Conservation (phyloP, 2,888 invertebrate species). For the Drosophila austrosaltans region DNA sequence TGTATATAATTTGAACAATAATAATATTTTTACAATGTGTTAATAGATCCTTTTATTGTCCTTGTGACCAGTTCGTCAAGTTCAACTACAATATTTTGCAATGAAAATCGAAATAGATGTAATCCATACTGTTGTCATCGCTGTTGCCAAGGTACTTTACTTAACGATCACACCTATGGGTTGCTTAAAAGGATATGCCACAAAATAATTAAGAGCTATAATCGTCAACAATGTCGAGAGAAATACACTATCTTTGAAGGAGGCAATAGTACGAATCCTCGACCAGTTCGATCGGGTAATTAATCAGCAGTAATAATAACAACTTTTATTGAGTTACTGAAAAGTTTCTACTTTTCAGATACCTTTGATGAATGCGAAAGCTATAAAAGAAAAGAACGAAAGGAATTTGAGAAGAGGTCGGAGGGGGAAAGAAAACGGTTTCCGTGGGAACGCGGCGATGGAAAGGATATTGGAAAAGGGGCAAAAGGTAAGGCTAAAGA, state of each 20-base stretch:
- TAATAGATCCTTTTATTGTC: background rate
- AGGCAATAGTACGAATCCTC: slow-evolving; percentile 62
- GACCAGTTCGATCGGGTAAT: slow-evolving; percentile 25
- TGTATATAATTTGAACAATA: background rate
- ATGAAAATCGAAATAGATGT: slow-evolving; percentile 47
- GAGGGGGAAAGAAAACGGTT: slow-evolving; percentile 4
- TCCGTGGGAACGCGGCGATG: background rate
- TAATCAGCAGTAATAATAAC: background rate
- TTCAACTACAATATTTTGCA: slow-evolving; percentile 56
- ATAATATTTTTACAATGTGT: background rate
- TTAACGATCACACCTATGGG: slow-evolving; percentile 71
- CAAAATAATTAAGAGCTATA: slow-evolving; percentile 71
- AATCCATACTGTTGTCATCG: slow-evolving; percentile 45
- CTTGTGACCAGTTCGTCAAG: slow-evolving; percentile 62
- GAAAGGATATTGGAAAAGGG: background rate
- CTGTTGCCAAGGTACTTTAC: slow-evolving; percentile 52
- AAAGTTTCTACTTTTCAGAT: background rate
- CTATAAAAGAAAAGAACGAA: slow-evolving; percentile 7
- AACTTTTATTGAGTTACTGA: background rate
- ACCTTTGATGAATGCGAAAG: background rate
- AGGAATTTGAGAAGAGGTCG: background rate
- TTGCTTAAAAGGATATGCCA: slow-evolving; percentile 75
- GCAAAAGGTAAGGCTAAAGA: slow-evolving; percentile 13
- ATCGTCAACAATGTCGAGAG: slow-evolving; percentile 65
- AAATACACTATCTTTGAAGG: slow-evolving; percentile 77